Conservation (phyloP, 2,888 invertebrate species). For the Dexiosoma caninum region DNA sequence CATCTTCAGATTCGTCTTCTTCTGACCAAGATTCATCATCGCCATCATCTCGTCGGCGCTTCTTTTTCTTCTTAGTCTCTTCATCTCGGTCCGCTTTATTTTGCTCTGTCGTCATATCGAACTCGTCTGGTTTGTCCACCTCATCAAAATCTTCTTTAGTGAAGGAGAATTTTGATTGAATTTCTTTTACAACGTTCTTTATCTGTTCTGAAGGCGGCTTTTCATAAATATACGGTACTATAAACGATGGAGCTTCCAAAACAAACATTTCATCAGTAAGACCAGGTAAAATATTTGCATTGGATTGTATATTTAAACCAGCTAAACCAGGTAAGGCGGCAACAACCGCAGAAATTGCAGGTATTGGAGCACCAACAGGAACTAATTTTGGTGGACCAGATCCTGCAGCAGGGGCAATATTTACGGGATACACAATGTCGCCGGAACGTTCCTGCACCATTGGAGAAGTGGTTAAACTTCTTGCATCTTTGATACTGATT, state of each 20-base stretch:
- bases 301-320: slow-evolving; percentile 71
- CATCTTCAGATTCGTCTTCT: slow-evolving; percentile 79
- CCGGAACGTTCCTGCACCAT: slow-evolving; percentile 63
- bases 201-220: slow-evolving; percentile 90
- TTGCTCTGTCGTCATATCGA: slow-evolving; percentile 79
- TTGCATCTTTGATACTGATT: slow-evolving; percentile 77
- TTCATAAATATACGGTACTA: slow-evolving; percentile 95
- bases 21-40: slow-evolving; percentile 82
- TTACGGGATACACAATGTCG: slow-evolving; percentile 80
- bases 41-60: slow-evolving; percentile 76
- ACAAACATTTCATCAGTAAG: slow-evolving; percentile 95
- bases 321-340: slow-evolving; percentile 66
- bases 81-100: slow-evolving; percentile 73
- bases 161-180: slow-evolving; percentile 81
- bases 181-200: slow-evolving; percentile 83
- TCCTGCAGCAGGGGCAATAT: slow-evolving; percentile 81
- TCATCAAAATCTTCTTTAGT: slow-evolving; percentile 79
- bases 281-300: slow-evolving; percentile 86
- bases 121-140: slow-evolving; percentile 79
- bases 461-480: slow-evolving; percentile 71
- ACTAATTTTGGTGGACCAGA: slow-evolving; percentile 71
- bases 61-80: slow-evolving; percentile 75
- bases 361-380: slow-evolving; percentile 37
- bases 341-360: slow-evolving; percentile 65
- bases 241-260: slow-evolving; percentile 94